A percentile compares a stretch with the other conserved stretches of the same genome.
These are phyloP conservation scores for Aldrovandia affinis DNA, from an alignment of 2,797 vertebrate genomes.

Conservation along the genomic window DNA sequence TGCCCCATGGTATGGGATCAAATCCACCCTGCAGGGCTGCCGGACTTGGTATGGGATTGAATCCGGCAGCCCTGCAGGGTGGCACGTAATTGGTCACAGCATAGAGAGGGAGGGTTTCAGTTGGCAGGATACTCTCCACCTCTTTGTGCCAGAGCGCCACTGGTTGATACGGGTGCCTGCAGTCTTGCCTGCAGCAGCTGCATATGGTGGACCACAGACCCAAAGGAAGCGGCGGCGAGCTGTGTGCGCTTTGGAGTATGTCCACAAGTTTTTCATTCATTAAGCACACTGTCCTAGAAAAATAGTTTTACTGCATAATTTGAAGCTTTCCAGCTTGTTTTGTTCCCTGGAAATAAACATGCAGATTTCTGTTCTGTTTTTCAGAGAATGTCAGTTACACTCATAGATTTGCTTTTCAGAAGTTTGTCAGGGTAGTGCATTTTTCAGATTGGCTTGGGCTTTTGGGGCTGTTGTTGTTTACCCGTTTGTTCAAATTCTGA, in stretches of 20 bases:
- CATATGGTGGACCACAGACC: too few relatives aligned
- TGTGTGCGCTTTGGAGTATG: too few relatives aligned
- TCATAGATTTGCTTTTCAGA: slow-evolving; percentile 5
- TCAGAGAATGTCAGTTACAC: slow-evolving; percentile 1
- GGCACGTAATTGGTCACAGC: too few relatives aligned
- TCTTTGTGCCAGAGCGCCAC: too few relatives aligned
- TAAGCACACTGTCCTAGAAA: slow-evolving; percentile 26
- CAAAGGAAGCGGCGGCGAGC: background rate
- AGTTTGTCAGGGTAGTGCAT: slow-evolving; percentile 18
- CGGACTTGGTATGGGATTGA: too few relatives aligned
- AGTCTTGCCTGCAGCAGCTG: background rate
- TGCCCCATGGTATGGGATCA: too few relatives aligned
- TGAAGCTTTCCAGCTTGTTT: slow-evolving; percentile 25
- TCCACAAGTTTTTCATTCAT: slow-evolving; percentile 9
- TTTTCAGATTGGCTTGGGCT: slow-evolving; percentile 10
- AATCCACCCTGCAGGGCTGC: too few relatives aligned
- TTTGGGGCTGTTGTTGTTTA: background rate
- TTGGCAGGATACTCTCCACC: too few relatives aligned
- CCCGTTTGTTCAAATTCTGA: background rate
- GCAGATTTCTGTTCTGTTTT: background rate
- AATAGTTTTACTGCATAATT: slow-evolving; percentile 20
- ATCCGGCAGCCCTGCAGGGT: too few relatives aligned
- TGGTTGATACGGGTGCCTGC: too few relatives aligned
- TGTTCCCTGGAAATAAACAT: slow-evolving; percentile 2
- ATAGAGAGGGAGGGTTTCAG: too few relatives aligned